A percentile compares a stretch with the other conserved stretches of the same genome.
These are phyloP conservation scores for Pteria penguin DNA, from an alignment of 2,888 invertebrate genomes.

Conservation along the genomic window DNA sequence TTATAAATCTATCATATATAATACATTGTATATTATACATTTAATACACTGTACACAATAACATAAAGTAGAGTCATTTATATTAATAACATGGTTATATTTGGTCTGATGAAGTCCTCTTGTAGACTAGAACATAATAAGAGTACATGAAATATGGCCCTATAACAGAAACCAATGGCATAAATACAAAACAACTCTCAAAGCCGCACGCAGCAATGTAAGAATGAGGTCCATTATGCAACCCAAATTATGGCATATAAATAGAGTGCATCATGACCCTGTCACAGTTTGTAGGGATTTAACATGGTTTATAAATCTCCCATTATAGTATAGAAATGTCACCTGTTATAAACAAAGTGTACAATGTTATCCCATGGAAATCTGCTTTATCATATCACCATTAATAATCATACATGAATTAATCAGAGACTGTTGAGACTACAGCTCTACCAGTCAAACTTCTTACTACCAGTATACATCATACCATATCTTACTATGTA, in stretches of 20 bases:
- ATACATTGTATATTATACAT: neutral
- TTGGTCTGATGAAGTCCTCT: constrained; percentile 29
- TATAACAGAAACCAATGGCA: neutral
- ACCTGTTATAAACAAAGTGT: too few relatives aligned
- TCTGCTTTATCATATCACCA: too few relatives aligned
- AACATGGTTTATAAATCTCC: too few relatives aligned
- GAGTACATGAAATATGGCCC: constrained; percentile 12
- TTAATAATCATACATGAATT: too few relatives aligned
- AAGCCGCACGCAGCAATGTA: neutral
- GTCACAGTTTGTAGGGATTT: too few relatives aligned
- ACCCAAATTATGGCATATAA: neutral
- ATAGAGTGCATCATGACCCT: too few relatives aligned
- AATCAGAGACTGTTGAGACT: too few relatives aligned
- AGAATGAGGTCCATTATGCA: neutral
- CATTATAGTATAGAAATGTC: too few relatives aligned
- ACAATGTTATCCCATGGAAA: too few relatives aligned
- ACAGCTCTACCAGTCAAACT: too few relatives aligned
- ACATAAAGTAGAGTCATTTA: neutral
- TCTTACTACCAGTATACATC: too few relatives aligned
- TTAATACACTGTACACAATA: constrained; percentile 18
- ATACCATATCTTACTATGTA: too few relatives aligned
- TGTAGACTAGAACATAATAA: constrained; percentile 25
- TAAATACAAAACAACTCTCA: neutral
- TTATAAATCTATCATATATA: neutral
- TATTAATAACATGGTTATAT: constrained; percentile 28